Evolutionary conservation across 2,797 vertebrate genomes (phyloP), one percentile per base, ranked within the genome.

Genomic region (Gymnoscopelus braueri): DNA sequence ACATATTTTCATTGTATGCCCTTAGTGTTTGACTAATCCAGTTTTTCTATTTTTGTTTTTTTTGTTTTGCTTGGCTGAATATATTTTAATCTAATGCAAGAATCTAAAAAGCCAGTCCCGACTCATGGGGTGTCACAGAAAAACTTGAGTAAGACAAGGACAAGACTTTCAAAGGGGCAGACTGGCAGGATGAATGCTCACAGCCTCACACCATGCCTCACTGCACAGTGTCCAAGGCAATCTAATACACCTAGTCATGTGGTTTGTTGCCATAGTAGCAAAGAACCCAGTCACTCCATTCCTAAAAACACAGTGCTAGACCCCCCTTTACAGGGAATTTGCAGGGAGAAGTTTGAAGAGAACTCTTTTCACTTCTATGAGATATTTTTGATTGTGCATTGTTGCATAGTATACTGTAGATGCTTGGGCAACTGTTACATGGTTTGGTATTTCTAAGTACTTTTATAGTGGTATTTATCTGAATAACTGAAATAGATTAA

Each of bases 161-260:
- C 74, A 84, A 87, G 86, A 84, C 80, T 90, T 90, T 92, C 63
- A 86, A 78, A 82, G 80, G 71, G 81, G 74, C 79, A 92, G 90
- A 89, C 88, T 72, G 87, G 91, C 91, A 90, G 83, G 86, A 88
- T 87, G 92, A 89, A 93, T 91, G 86, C 93, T 94, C 92, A 87
- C 90, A 90, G 78, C 75, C 19, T 19, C 35, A 87, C 90, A 90
- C 78, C 75, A 89, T 84, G 93, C 90, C 86, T 96, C 95, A 60
- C 86, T 87, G 86, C 94, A 94, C 93, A 88, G 89, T 87, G 90
- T 93, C 88, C 87, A 58, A 91, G 94, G 96, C 95, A 97, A 97
- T 97, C 95, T 95, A 97, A 97, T 96, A 96, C 95, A 96, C 94
- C 94, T 95, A 93, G 95, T 97, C 96, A 97, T 97, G 97, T 98